phyloP scores from a whole-genome alignment of 2,113 vertebrate species.

The Limnothrissa miodon region DNA sequence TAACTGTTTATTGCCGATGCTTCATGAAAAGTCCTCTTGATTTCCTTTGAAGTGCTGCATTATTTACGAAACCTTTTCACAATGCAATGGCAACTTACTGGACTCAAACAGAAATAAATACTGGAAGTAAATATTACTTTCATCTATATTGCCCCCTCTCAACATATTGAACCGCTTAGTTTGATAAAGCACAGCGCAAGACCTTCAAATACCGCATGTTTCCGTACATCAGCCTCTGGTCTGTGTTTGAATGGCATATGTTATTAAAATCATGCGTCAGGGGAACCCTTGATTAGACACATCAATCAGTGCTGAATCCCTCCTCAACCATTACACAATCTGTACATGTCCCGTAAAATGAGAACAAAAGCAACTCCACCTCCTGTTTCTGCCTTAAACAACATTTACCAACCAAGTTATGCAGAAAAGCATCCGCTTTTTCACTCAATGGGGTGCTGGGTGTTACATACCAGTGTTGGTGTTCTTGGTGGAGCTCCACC shows the following conservation, averaged over 20 bases:
- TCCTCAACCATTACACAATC: background rate
- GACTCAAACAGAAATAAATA: background rate
- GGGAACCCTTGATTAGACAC: slow-evolving; percentile 67
- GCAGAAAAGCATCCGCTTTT: slow-evolving; percentile 25
- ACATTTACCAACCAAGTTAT: slow-evolving; percentile 49
- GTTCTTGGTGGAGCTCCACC: background rate
- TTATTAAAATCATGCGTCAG: slow-evolving; percentile 54
- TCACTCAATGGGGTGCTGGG: slow-evolving; percentile 37
- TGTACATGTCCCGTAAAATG: background rate
- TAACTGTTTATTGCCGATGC: background rate
- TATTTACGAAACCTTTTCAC: background rate
- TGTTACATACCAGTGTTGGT: background rate
- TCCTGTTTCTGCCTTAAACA: slow-evolving; percentile 53
- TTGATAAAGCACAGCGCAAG: background rate
- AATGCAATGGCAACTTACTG: background rate
- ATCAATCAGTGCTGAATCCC: slow-evolving; percentile 63
- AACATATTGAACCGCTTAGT: background rate
- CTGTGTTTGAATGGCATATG: slow-evolving; percentile 31
- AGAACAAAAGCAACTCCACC: slow-evolving; percentile 34
- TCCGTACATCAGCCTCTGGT: slow-evolving; percentile 30
- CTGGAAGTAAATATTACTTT: slow-evolving; percentile 1
- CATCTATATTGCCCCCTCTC: background rate
- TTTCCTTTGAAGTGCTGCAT: background rate
- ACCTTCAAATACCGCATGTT: slow-evolving; percentile 18
- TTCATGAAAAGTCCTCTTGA: background rate